Percentiles rank a stretch among this genome's conserved stretches.
phyloP scores from a whole-genome alignment of 2,888 invertebrate species.

The Scaptomyza cyrtandrae region DNA sequence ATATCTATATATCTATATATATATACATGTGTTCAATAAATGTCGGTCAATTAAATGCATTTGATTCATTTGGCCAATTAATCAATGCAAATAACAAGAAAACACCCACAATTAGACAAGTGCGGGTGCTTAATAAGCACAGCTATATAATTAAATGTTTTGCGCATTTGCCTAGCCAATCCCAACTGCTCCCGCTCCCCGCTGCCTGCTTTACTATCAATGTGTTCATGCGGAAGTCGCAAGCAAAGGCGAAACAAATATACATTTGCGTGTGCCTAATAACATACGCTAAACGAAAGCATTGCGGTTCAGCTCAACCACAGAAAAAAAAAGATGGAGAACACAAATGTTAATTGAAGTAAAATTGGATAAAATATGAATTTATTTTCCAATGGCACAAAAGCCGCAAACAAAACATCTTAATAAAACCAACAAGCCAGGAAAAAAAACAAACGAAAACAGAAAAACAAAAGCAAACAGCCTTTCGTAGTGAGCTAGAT shows the following conservation, averaged over 20 bases:
- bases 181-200: not conserved
- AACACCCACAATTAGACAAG: constrained; percentile 34
- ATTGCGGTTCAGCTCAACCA: constrained; percentile 44
- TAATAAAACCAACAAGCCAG: constrained; percentile 25
- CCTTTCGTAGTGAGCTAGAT: constrained; percentile 26
- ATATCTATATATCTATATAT: too few relatives aligned
- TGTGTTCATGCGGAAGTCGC: constrained; percentile 53
- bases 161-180: constrained; percentile 61
- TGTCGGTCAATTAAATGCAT: constrained; percentile 56
- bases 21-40: constrained; percentile 31
- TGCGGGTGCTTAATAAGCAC: constrained; percentile 58
- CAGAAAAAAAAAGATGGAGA: constrained; percentile 30
- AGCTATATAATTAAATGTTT: constrained; percentile 61
- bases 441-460: not conserved
- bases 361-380: constrained; percentile 60
- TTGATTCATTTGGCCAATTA: constrained; percentile 65
- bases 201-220: not conserved
- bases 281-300: constrained; percentile 65
- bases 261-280: constrained; percentile 65
- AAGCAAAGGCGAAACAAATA: constrained; percentile 28
- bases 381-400: constrained; percentile 51
- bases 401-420: constrained; percentile 48
- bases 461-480: constrained; percentile 26
- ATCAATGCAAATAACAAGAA: constrained; percentile 43
- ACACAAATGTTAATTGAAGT: constrained; percentile 16